These are phyloP conservation scores for Lagria hirta DNA, from an alignment of 2,888 invertebrate species.

Conservation along the genomic window DNA sequence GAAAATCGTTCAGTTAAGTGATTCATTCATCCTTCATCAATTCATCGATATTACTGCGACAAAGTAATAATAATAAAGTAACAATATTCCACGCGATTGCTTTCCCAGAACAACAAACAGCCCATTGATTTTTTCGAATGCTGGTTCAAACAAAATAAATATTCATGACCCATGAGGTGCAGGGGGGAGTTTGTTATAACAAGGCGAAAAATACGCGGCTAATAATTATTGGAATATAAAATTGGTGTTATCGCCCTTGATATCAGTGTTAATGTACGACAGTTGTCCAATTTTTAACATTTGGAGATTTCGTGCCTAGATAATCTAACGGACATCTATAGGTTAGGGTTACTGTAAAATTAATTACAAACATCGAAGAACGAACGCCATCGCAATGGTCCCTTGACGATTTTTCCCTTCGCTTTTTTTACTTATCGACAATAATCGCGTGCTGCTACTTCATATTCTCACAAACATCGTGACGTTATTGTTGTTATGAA, in stretches of 20 bases:
- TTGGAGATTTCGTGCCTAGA: conserved; percentile 46
- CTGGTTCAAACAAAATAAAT: conserved; percentile 18
- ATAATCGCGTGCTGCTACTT: conserved; percentile 9
- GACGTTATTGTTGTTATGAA: conserved; percentile 9
- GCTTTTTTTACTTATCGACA: conserved; percentile 7
- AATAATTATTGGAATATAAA: conserved; percentile 44
- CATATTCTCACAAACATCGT: conserved; percentile 9
- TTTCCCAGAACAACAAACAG: conserved; percentile 19
- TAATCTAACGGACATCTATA: conserved; percentile 44
- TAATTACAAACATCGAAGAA: conserved; percentile 33
- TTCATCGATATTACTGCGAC: conserved; percentile 8
- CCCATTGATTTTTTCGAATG: conserved; percentile 24
- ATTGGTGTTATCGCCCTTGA: conserved; percentile 38
- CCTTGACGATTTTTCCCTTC: conserved; percentile 14
- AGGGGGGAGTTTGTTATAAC: conserved; percentile 22
- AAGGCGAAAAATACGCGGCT: conserved; percentile 39
- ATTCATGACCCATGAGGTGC: conserved; percentile 15
- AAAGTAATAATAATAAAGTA: conserved; percentile 13
- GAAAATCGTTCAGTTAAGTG: no score
- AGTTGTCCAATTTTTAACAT: conserved; percentile 49
- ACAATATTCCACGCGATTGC: conserved; percentile 25
- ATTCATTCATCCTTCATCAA: no score
- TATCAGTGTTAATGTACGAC: conserved; percentile 45
- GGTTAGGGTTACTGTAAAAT: conserved; percentile 38
- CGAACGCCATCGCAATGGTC: conserved; percentile 3